Evolutionary conservation across 2,797 vertebrate genomes (phyloP), one percentile per base, ranked within the genome.

Genomic region (Diplodus puntazzo): DNA sequence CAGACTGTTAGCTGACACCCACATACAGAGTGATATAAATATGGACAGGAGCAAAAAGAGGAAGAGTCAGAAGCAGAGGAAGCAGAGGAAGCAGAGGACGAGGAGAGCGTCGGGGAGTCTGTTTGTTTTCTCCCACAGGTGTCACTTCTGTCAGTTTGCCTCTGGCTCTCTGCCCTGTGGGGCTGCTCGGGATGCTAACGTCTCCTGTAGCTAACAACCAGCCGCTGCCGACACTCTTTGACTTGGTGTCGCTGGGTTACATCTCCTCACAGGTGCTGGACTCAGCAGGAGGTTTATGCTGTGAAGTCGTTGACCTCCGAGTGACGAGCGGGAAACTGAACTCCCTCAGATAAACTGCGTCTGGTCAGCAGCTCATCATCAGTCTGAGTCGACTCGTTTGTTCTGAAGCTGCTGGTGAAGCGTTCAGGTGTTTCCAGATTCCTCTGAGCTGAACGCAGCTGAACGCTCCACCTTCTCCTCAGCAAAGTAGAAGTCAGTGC

Each of bases 131-230:
- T 85, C 30, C 83, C 69, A 52, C 80, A 81, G 63, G 79, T 88
- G 90, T 86, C 69, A 85, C 14, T 84, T 91, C 68, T 70, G 79
- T 68, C 88, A 84, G 83, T 89, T 91, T 86, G 86, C 70, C 81
- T 88, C 45, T 23, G 79, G 76, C 81, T 82, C 69, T 58, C 55
- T 71, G 77, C 65, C 77, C 58, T 20, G 57, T 43, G 0, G 58
- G 11, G 61, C 49, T 57, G 10, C 18, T 20, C 0, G 3, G 0
- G 49, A 11, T 63, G 57, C 54, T 30, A 30, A 30, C 30, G 3
- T 4, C 30, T 30, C 30, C 30, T 5, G 30, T 4, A 30, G 30
- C 30, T 30, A 4, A 30, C 30, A 30, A 5, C 30, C 30, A 30
- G 30, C 3, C 3, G 25, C 25, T 30, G n/a, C n/a, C n/a, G n/a